A percentile compares a stretch with the other conserved stretches of the same genome.
Conservation (phyloP, 2,888 invertebrate genomes). For the Harpalus rubripes region DNA sequence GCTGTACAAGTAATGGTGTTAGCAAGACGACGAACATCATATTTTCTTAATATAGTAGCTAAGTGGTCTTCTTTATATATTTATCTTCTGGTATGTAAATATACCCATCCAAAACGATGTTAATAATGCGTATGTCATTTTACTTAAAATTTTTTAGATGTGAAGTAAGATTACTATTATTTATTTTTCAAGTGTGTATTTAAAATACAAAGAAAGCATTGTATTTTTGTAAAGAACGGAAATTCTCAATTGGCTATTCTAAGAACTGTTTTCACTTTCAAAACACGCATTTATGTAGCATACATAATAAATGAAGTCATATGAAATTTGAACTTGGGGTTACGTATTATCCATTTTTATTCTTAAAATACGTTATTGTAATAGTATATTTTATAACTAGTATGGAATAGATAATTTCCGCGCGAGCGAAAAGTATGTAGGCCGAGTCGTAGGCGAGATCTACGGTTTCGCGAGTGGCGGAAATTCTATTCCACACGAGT, state of each 20-base stretch:
- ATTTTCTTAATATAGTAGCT: too few relatives aligned
- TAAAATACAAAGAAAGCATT: conserved; percentile 30
- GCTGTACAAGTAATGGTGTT: too few relatives aligned
- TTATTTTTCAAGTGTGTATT: conserved; percentile 27
- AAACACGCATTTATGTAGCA: background rate
- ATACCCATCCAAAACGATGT: too few relatives aligned
- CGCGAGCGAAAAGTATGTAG: too few relatives aligned
- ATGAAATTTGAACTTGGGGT: background rate
- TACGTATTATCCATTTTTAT: background rate
- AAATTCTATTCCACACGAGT: too few relatives aligned
- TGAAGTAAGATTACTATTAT: conserved; percentile 26
- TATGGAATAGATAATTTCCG: too few relatives aligned
- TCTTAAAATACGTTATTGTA: background rate
- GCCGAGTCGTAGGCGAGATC: too few relatives aligned
- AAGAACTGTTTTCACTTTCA: conserved; percentile 40
- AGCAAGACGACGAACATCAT: too few relatives aligned
- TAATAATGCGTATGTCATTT: background rate
- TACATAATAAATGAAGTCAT: conserved; percentile 11
- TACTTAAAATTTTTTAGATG: background rate
- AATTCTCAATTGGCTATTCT: conserved; percentile 37
- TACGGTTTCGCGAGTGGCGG: too few relatives aligned
- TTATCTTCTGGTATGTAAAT: too few relatives aligned
- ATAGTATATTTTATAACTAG: too few relatives aligned
- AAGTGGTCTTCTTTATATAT: too few relatives aligned
- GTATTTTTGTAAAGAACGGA: conserved; percentile 27